Base-by-base conservation (phyloP, 2,113 vertebrate genomes). In the Galbula dea region DNA sequence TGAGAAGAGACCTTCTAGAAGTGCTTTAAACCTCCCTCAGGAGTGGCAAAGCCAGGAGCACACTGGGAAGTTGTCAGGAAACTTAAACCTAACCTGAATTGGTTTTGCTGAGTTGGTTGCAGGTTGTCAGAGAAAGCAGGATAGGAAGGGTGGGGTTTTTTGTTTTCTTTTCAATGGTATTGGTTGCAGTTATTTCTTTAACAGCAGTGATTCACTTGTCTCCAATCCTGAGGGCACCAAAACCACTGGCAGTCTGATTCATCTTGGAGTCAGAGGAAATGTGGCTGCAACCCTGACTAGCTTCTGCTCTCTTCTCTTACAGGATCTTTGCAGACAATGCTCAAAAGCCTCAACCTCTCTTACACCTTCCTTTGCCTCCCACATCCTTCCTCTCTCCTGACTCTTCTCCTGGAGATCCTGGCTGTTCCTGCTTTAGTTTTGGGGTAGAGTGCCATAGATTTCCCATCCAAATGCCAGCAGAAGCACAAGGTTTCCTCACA, bases 361-460 rank as follows among this genome's bases (percentile, higher is more conserved):
- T 51, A 43, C 71, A 62, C 52, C 74, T 71, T 75, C n/a, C 43
- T 37, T 36, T 66, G 67, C 90, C 85, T 93, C 88, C 91, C 86
- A 86, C 91, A 34, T 86, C 88, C 88, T 84, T 66, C 86, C 59
- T 46, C 51, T 34, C 80, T 88, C 65, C 49, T 8, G 2, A 2
- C 16, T 18, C 1, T 4, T 68, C 69, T 79, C 81, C 66, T 7
- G 2, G 24, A 12, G 45, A n/a, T n/a, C n/a, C n/a, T n/a, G 55
- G 68, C 21, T 5, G 29, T 45, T 63, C 55, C 75, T 46, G 63
- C 34, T 55, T 10, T 55, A 30, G 51, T 46, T 32, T 3, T 3
- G 46, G 58, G 16, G 30, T 5, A 15, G 11, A 1, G 16, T 26
- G 66, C 39, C 27, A 1, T 0, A 0, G 34, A 11, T 39, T 88